phyloP scores from a whole-genome alignment of 2,113 vertebrate genomes.

The Dascyllus trimaculatus region DNA sequence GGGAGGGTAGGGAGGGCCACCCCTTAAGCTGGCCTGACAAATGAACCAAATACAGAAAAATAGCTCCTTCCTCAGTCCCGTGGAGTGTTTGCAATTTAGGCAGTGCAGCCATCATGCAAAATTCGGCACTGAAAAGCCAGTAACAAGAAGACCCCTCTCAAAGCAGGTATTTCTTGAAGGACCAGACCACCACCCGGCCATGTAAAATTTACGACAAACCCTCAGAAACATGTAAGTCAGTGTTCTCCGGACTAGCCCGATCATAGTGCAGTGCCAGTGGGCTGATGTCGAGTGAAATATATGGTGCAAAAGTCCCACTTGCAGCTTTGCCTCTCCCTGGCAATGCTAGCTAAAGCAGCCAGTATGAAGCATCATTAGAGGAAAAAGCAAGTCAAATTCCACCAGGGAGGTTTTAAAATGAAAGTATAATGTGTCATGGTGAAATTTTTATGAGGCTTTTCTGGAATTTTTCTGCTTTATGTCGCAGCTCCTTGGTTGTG shows the following conservation, averaged over 20 bases:
- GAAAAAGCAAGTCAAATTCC: background rate
- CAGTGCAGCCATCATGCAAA: background rate
- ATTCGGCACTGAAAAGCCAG: constrained; percentile 8
- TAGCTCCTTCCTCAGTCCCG: constrained; percentile 1
- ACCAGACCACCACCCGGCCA: background rate
- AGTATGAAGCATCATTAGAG: background rate
- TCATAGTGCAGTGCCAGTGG: background rate
- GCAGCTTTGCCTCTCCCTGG: background rate
- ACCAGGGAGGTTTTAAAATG: background rate
- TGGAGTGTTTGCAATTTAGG: constrained; percentile 1
- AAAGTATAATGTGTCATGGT: background rate
- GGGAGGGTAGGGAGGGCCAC: background rate
- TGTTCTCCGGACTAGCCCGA: background rate
- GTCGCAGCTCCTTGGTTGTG: background rate
- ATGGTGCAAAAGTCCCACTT: background rate
- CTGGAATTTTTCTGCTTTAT: too few relatives aligned
- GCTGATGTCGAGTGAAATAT: background rate
- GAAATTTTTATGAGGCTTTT: background rate
- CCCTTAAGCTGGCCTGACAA: constrained; percentile 10
- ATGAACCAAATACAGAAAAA: constrained; percentile 36
- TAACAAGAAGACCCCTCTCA: background rate
- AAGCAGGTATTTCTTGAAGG: background rate
- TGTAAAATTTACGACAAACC: background rate
- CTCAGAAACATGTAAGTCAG: background rate
- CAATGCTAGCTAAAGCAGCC: background rate